These are phyloP conservation scores for Sebastes oblongus DNA, from an alignment of 2,797 vertebrate genomes.

Conservation along the genomic window DNA sequence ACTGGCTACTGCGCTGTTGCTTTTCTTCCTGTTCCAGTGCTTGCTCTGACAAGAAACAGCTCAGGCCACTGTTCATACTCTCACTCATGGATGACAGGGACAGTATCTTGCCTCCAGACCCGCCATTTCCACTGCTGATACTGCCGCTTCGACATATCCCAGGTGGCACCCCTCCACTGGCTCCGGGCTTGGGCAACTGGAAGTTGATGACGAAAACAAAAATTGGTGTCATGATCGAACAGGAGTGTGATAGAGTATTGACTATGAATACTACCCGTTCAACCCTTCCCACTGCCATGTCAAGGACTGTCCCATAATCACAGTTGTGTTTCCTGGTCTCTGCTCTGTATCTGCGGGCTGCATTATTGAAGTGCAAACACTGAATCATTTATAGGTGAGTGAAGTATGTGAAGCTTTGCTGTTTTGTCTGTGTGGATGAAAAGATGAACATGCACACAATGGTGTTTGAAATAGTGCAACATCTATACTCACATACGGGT, in stretches of 20 bases:
- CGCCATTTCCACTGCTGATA: slow-evolving; percentile 61
- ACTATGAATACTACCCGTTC: not conserved
- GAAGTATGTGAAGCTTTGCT: not conserved
- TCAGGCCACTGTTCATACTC: slow-evolving; percentile 88
- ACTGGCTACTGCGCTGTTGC: slow-evolving; percentile 78
- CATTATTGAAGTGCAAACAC: slow-evolving; percentile 20
- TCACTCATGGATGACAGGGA: slow-evolving; percentile 91
- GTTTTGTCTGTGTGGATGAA: not conserved
- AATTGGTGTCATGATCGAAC: slow-evolving; percentile 15
- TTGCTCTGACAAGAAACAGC: slow-evolving; percentile 88
- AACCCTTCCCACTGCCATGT: not conserved
- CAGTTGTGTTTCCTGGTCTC: not conserved
- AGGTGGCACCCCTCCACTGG: slow-evolving; percentile 40
- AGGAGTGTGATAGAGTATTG: not conserved
- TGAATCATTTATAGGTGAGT: slow-evolving; percentile 16
- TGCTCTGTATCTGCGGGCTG: slow-evolving; percentile 3
- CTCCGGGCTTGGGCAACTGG: slow-evolving; percentile 74
- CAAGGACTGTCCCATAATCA: no score
- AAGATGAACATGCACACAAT: not conserved
- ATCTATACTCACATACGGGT: slow-evolving; percentile 2
- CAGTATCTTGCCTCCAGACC: slow-evolving; percentile 81
- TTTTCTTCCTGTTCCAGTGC: slow-evolving; percentile 85
- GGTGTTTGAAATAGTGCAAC: not conserved
- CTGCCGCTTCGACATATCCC: slow-evolving; percentile 75
- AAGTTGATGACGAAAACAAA: slow-evolving; percentile 62